Evolutionary conservation across 2,888 invertebrate species (phyloP).

Genomic region (Syrista parreyssii): DNA sequence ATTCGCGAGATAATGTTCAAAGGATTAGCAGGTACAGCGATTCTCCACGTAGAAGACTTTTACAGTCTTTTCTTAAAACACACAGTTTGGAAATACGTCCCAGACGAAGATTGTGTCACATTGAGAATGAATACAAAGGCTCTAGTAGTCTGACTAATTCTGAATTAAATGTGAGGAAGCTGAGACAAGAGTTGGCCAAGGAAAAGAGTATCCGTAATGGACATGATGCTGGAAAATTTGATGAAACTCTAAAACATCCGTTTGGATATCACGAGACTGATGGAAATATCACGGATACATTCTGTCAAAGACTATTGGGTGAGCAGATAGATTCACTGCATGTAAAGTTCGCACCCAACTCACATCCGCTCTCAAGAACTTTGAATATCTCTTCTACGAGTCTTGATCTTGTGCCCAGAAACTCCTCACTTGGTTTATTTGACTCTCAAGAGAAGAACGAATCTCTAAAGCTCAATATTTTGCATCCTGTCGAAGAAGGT

Average conservation of each 20-base stretch:
- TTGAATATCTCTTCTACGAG: too few species aligned
- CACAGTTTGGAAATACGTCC: constrained; percentile 16
- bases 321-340: neutral
- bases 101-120: constrained; percentile 10
- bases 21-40: constrained; percentile 19
- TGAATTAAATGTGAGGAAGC: constrained; percentile 16
- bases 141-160: neutral
- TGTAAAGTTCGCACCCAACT: neutral
- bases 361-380: too few species aligned
- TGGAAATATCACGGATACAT: neutral
- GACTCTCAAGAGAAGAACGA: too few species aligned
- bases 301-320: neutral
- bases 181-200: constrained; percentile 13
- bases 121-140: neutral
- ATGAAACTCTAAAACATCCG: neutral
- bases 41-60: constrained; percentile 12
- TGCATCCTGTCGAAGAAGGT: too few species aligned
- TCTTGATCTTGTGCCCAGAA: too few species aligned
- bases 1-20: constrained; percentile 30
- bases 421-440: too few species aligned
- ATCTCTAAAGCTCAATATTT: too few species aligned
- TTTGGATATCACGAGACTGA: neutral
- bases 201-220: constrained; percentile 8
- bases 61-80: constrained; percentile 9
- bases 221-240: neutral